Base-by-base conservation (phyloP, 2,797 vertebrate genomes). In the Vespertilio murinus region DNA sequence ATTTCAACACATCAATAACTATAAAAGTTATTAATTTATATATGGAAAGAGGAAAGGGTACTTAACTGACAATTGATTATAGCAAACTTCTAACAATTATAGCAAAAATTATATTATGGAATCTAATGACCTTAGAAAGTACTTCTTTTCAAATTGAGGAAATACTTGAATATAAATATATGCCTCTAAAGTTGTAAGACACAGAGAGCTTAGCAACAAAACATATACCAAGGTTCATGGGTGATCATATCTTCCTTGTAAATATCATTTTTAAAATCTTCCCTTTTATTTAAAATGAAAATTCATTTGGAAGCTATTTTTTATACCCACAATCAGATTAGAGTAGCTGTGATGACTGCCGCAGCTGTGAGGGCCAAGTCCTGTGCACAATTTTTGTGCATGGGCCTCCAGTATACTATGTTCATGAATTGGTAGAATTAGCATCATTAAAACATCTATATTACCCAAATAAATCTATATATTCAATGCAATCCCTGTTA, bases 1-100 rank as follows among this genome's bases (percentile, higher is more conserved):
- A 91, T 86, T 94, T 91, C 89, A 91, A 90, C 87, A 81, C 93
- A 81, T 85, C 40, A 56, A n/a, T 96, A 94, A 79, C 56, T 80
- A 20, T 92, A 84, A 61, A 93, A 81, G 38, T 71, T 59, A 90
- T 88, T 81, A 74, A 49, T 88, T 94, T 81, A 83, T 22, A 87
- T 79, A 71, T 74, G n/a, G 84, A 93, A 94, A 74, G 45, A 93
- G 12, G 22, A 92, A 93, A 59, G 12, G 2, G 0, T 52, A 42
- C 52, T 96, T 93, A 92, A 40, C n/a, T 8, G 89, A 56, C 14
- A 33, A 91, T 77, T 96, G 83, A 61, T 93, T 82, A 81, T 82
- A 45, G n/a, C 22, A 96, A 96, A 93, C 90, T 71, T 86, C 16
- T 71, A 81, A n/a, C 38, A 84, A 85, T 91, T 92, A 69, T 61